Conservation (phyloP, 2,113 vertebrate species). For the Engraulis encrasicolus region DNA sequence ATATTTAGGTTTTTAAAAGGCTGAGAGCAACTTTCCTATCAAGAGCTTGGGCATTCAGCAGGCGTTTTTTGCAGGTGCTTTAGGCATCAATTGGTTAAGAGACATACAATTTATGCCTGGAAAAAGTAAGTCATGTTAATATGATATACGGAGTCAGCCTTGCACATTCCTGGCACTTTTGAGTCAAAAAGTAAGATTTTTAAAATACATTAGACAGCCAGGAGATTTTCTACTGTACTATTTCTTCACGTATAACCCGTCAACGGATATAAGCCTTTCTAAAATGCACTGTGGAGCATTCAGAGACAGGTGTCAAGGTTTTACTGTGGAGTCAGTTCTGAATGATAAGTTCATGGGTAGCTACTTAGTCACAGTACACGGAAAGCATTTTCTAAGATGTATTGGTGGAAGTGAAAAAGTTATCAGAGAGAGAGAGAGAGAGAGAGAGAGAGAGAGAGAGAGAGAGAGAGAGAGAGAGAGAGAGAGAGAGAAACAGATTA, state of each 20-base stretch:
- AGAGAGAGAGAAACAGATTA: neutral
- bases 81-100: no score
- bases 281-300: neutral
- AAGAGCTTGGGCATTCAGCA: no score
- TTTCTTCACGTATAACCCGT: neutral
- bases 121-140: no score
- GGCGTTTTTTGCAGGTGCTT: no score
- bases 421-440: neutral
- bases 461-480: neutral
- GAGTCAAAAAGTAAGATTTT: no score
- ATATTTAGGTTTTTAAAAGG: no score
- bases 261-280: no score
- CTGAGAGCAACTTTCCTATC: no score
- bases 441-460: constrained; percentile 14
- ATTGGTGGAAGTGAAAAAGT: neutral
- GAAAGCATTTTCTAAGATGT: neutral
- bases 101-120: no score
- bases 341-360: neutral
- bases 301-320: neutral
- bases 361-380: neutral
- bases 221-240: neutral
- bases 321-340: neutral
- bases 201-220: no score
- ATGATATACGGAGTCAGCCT: neutral
- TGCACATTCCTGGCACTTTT: neutral